A percentile compares a stretch with the other conserved stretches of the same genome.
Evolutionary conservation across 2,888 invertebrate species (phyloP).

Genomic region (Phragmatobia fuliginosa): DNA sequence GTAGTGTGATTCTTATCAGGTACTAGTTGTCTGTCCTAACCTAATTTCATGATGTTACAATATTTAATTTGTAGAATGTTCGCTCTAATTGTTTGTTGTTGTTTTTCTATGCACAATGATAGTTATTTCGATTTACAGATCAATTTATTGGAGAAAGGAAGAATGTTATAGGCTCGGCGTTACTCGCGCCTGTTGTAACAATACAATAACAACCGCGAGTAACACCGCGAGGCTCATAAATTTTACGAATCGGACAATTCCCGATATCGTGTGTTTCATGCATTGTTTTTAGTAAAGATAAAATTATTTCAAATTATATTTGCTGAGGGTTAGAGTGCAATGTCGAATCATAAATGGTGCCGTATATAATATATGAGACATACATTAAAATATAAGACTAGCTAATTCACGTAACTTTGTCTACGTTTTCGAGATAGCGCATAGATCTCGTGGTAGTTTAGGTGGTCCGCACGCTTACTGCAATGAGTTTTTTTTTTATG

Average conservation of each 20-base stretch:
- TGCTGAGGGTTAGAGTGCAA: background rate
- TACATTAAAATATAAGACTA: background rate
- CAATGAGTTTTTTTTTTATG: too few relatives aligned
- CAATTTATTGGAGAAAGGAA: background rate
- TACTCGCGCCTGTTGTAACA: too few relatives aligned
- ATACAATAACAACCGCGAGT: too few relatives aligned
- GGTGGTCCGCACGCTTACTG: too few relatives aligned
- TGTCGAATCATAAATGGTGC: background rate
- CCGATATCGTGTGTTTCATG: too few relatives aligned
- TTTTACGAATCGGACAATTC: too few relatives aligned
- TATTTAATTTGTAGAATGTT: background rate
- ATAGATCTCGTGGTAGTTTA: too few relatives aligned
- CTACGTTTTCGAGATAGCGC: too few relatives aligned
- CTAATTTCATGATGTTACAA: background rate
- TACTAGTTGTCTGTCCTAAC: constrained; percentile 9
- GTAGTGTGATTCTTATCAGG: constrained; percentile 38
- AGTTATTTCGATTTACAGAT: background rate
- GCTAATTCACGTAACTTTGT: too few relatives aligned
- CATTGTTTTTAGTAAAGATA: too few relatives aligned
- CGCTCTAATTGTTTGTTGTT: background rate
- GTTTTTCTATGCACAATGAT: background rate
- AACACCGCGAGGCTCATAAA: too few relatives aligned
- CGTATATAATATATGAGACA: background rate
- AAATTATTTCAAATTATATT: background rate
- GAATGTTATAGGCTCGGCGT: background rate